phyloP scores from a whole-genome alignment of 1,140 invertebrate species.

The Hypsibius dujardini region DNA sequence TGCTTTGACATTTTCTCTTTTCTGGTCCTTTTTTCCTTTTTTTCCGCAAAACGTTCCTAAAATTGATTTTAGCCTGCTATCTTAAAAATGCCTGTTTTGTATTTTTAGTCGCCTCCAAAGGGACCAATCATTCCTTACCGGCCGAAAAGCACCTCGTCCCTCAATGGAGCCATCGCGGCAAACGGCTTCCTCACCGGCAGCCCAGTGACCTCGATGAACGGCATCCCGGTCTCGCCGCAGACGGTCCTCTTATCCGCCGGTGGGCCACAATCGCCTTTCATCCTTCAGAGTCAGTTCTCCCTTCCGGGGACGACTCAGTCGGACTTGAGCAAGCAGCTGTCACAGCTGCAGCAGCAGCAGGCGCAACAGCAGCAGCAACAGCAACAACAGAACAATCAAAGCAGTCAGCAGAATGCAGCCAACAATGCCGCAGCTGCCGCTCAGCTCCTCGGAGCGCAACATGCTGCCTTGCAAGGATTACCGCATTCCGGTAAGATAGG shows the following conservation, averaged over 20 bases:
- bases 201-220: conserved; percentile 38
- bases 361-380: background rate
- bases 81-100: conserved; percentile 24
- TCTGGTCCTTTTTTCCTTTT: background rate
- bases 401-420: no score
- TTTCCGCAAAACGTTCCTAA: background rate
- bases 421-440: background rate
- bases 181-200: conserved; percentile 11
- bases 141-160: conserved; percentile 62
- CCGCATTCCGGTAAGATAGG: background rate
- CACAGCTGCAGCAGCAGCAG: conserved; percentile 12
- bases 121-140: conserved; percentile 95
- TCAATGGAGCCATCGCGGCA: conserved; percentile 35
- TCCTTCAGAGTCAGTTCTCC: conserved; percentile 13
- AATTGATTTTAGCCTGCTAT: conserved; percentile 22
- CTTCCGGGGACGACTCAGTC: background rate
- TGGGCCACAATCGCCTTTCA: background rate
- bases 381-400: no score
- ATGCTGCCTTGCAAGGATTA: background rate
- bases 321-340: background rate
- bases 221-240: background rate
- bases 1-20: conserved; percentile 19
- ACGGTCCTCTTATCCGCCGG: conserved; percentile 4
- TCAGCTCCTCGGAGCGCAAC: conserved; percentile 2
- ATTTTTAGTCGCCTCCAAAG: conserved; percentile 87